Conservation (phyloP, 2,113 vertebrate genomes). For the Sus scrofa region T2T-Sscrofa CM000812.6:124533501-124534000, state of each 20-base stretch:
- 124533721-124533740: neutral
- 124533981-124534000: neutral
- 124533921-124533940: neutral
- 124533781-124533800: neutral
- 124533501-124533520: neutral
- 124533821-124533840: slow-evolving; percentile 12
- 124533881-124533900: neutral
- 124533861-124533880: neutral
- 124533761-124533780: neutral
- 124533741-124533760: neutral
- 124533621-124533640: neutral
- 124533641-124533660: neutral
- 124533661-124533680: neutral
- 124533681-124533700: neutral
- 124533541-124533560: neutral
- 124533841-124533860: neutral
- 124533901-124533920: neutral
- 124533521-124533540: neutral
- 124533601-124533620: neutral
- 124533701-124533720: neutral
- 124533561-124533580: neutral
- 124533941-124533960: neutral
- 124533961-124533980: neutral
- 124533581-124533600: neutral
- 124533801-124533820: neutral